Conservation (phyloP, 2,113 vertebrate genomes). For the Stigmatopora nigra region DNA sequence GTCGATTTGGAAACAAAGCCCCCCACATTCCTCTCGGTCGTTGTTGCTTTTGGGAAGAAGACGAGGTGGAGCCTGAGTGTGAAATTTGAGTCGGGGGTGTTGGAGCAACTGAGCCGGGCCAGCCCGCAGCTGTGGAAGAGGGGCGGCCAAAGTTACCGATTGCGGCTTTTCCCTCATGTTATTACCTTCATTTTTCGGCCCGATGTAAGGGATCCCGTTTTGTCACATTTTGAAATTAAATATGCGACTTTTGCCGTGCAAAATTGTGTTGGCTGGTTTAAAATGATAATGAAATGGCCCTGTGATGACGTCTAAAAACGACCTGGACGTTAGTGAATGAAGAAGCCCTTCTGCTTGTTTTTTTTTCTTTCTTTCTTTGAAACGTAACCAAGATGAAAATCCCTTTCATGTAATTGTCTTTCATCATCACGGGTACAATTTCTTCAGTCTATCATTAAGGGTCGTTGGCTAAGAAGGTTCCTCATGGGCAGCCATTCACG, state of each 20-base stretch:
- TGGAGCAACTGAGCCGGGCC: constrained; percentile 45
- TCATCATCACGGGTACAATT: no score
- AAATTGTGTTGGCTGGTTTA: neutral
- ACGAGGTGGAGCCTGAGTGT: constrained; percentile 70
- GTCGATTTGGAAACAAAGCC: constrained; percentile 55
- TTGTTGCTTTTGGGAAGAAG: constrained; percentile 57
- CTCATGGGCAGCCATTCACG: no score
- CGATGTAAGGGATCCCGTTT: neutral
- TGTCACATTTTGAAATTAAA: neutral
- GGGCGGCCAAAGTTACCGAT: constrained; percentile 5
- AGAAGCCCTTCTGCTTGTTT: no score
- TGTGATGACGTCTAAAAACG: neutral
- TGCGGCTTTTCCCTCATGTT: neutral
- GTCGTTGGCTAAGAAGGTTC: no score
- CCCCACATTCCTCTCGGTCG: constrained; percentile 64
- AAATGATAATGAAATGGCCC: neutral
- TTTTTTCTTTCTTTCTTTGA: neutral
- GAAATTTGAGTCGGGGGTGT: constrained; percentile 67
- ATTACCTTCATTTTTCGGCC: neutral
- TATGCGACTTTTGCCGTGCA: neutral
- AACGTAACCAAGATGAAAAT: neutral
- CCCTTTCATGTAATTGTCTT: neutral
- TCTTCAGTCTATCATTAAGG: no score
- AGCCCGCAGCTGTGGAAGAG: constrained; percentile 43
- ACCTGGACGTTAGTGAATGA: neutral